Conservation (phyloP, 2,888 invertebrate species). For the Campoletis raptor region DNA sequence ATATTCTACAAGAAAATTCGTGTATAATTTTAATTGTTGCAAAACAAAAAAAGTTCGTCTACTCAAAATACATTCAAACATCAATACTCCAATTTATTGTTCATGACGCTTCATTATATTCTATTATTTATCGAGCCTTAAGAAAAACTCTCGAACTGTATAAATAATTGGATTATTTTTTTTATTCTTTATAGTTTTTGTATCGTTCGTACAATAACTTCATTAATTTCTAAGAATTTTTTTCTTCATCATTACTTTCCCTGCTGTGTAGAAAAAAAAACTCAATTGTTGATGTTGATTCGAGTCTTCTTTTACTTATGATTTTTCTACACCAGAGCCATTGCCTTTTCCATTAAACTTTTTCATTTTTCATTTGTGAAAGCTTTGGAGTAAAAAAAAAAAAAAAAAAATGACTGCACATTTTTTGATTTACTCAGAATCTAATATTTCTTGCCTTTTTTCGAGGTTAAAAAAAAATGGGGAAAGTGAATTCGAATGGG, state of each 20-base stretch:
- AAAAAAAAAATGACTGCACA: too few species aligned
- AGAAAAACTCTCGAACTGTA: background rate
- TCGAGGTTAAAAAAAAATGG: background rate
- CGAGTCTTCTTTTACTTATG: too few species aligned
- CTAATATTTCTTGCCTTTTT: too few species aligned
- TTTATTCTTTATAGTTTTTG: background rate
- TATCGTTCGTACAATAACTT: background rate
- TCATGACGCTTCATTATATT: background rate
- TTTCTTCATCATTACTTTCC: background rate
- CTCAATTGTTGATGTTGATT: too few species aligned
- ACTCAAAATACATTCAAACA: background rate
- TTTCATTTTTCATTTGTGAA: too few species aligned
- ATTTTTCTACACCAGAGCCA: too few species aligned
- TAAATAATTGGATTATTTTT: background rate
- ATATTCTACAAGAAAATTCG: constrained; percentile 4
- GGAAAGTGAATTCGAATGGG: background rate
- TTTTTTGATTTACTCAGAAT: too few species aligned
- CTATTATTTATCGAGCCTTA: background rate
- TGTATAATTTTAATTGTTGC: background rate
- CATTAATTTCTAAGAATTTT: background rate
- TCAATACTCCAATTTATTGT: background rate
- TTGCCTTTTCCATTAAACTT: too few species aligned
- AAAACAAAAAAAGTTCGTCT: background rate
- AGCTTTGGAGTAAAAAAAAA: too few species aligned
- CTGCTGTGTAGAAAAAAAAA: background rate